Conservation (phyloP, 2,113 vertebrate genomes). For the Anguilla rostrata region DNA sequence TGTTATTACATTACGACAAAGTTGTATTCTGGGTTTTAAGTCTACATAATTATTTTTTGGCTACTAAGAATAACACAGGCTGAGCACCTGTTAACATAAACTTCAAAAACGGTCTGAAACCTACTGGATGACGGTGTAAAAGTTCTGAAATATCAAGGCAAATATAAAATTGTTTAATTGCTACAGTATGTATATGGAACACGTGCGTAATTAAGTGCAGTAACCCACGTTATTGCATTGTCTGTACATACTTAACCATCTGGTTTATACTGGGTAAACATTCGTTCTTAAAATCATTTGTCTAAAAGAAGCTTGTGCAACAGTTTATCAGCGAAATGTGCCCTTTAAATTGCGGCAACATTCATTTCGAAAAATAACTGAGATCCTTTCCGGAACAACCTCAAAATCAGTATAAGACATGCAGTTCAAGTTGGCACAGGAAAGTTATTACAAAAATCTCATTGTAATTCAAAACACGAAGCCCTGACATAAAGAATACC, state of each 20-base stretch:
- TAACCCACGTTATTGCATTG: neutral
- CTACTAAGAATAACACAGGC: neutral
- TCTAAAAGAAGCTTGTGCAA: no score
- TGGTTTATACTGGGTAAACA: no score
- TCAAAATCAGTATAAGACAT: neutral
- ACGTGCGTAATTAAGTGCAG: neutral
- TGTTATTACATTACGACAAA: neutral
- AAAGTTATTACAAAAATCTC: no score
- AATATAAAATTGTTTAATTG: neutral
- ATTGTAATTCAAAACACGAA: neutral
- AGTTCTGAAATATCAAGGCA: neutral
- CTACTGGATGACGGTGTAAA: neutral
- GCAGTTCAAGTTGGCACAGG: no score
- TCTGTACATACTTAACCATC: no score
- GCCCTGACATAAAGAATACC: neutral
- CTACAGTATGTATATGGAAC: neutral
- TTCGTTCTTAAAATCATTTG: no score
- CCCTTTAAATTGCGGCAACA: neutral
- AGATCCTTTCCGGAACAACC: neutral
- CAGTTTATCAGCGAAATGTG: neutral
- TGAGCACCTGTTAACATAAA: no score
- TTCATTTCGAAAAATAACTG: neutral
- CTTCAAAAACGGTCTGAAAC: neutral
- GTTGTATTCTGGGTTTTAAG: neutral
- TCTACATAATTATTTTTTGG: neutral